Base-by-base conservation (phyloP, 2,888 invertebrate species). In the Scaptomyza caliginosa region DNA sequence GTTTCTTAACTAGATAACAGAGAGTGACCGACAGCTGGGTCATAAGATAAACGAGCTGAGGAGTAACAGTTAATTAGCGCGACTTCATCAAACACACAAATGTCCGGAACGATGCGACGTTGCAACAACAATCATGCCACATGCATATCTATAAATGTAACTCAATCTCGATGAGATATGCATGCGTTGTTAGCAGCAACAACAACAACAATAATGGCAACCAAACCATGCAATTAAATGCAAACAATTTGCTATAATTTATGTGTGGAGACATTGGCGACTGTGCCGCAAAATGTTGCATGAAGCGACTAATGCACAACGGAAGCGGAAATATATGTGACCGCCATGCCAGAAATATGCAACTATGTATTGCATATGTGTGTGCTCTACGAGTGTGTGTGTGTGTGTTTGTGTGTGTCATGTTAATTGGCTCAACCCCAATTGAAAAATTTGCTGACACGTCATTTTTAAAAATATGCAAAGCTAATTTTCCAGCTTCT, bases 211-310 rank as follows among this genome's bases (percentile, higher is more conserved):
- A 46, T 46, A 60, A 48, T 50, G 23, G 45, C 52, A 49, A 46
- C 55, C 58, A 66, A 64, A 68, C 66, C 70, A 74, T 68, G 65
- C 77, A 88, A 87, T 83, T 83, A 80, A 83, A 87, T 83, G 74
- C 84, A 83, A 83, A 86, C 86, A 88, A 86, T 88, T 83, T 76
- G 73, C 58, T 60, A 87, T 82, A 87, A 87, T 85, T 87, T 87
- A 85, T 82, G 86, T 82, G 83, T 49, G 77, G 67, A 49, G 55
- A 49, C 59, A 78, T 79, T 51, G 77, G 67, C 50, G 59, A 49
- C 65, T 54, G 42, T 42, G 66, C 73, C 73, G 51, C 66, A 67
- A 65, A 59, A 59, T 66, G 55, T 66, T 79, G 69, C 77, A 68
- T 62, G 59, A 43, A 67, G 74, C 77, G 71, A 67, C 71, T 86